Conservation (phyloP, 2,797 vertebrate genomes). For the Taeniopygia guttata region DNA sequence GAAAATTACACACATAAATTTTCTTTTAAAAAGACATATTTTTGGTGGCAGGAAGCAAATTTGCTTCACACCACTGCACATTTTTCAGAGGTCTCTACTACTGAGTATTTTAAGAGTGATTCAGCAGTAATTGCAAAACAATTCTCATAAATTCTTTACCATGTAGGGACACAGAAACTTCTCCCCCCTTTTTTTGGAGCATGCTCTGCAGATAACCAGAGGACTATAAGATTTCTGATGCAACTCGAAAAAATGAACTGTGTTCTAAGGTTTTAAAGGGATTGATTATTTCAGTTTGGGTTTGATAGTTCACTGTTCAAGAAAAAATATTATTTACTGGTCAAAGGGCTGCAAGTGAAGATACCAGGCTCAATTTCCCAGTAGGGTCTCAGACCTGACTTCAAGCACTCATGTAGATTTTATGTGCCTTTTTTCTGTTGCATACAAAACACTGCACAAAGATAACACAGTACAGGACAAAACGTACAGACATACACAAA, state of each 20-base stretch:
- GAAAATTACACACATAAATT: neutral
- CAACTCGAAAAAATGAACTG: neutral
- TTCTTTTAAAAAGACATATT: neutral
- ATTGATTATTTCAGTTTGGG: neutral
- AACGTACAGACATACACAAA: neutral
- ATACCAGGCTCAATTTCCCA: neutral
- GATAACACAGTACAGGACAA: neutral
- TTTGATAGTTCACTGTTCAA: neutral
- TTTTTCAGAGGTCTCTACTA: neutral
- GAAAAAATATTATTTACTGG: neutral
- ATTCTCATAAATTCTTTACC: slow-evolving; percentile 57
- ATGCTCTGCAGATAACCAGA: neutral
- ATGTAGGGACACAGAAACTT: slow-evolving; percentile 22
- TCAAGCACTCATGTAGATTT: neutral
- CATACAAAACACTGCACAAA: neutral
- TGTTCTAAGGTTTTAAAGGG: neutral
- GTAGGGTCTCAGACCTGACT: neutral
- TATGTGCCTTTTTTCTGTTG: neutral
- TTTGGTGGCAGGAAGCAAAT: neutral
- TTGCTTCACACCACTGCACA: neutral
- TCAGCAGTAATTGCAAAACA: slow-evolving; percentile 42
- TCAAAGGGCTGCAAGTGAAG: neutral
- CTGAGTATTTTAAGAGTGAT: slow-evolving; percentile 33
- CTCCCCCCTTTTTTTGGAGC: neutral
- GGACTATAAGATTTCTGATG: neutral